Conservation (phyloP, 2,797 vertebrate species). For the Podargus strigoides region DNA sequence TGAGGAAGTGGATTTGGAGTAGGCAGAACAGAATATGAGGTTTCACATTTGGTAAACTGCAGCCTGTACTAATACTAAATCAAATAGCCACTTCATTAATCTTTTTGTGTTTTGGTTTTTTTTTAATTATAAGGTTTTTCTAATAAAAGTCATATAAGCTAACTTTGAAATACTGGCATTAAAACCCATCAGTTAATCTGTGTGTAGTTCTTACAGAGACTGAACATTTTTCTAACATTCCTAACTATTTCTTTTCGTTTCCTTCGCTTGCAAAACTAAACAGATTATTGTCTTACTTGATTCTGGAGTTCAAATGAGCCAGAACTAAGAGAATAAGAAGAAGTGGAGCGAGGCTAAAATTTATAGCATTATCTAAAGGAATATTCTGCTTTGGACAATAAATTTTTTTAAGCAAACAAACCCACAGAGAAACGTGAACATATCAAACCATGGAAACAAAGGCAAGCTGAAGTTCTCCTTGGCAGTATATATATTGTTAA, state of each 20-base stretch:
- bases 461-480: not conserved
- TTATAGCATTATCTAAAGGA: not conserved
- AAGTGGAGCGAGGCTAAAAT: not conserved
- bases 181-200: not conserved
- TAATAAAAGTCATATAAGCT: not conserved
- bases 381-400: not conserved
- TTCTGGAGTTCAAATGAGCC: not conserved
- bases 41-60: not conserved
- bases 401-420: not conserved
- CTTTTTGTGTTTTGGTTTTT: not conserved
- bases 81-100: conserved; percentile 30
- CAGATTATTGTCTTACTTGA: not conserved
- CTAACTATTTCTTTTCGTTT: not conserved
- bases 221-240: not conserved
- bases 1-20: not conserved
- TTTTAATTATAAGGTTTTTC: not conserved
- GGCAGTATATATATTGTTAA: too few species aligned
- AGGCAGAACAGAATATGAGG: not conserved
- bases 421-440: not conserved
- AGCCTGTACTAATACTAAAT: not conserved
- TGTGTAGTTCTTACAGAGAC: not conserved
- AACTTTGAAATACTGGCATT: not conserved
- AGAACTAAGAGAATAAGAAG: not conserved
- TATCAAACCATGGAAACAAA: not conserved
- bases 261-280: not conserved